Percentiles rank a stretch among this genome's conserved stretches.
phyloP scores from a whole-genome alignment of 2,888 invertebrate species.

The Pachydiplax longipennis region DNA sequence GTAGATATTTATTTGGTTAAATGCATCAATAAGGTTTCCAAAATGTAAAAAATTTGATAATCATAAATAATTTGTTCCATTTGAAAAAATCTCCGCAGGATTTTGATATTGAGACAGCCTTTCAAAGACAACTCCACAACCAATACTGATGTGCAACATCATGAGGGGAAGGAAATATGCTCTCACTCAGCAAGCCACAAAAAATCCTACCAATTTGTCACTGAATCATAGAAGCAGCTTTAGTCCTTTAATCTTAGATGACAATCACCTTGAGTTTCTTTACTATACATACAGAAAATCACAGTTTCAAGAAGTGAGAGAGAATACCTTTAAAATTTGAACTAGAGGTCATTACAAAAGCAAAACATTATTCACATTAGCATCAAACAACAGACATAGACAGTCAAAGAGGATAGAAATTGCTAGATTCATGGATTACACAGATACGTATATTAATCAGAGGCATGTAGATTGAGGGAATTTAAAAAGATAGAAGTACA shows the following conservation, averaged over 20 bases:
- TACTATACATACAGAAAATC: constrained; percentile 8
- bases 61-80: not conserved
- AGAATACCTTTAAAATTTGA: constrained; percentile 3
- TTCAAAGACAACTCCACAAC: not conserved
- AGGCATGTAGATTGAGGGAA: not conserved
- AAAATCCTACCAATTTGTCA: not conserved
- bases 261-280: not conserved
- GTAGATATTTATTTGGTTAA: not conserved
- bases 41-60: not conserved
- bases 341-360: constrained; percentile 14
- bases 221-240: not conserved
- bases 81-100: not conserved
- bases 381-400: not conserved
- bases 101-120: not conserved
- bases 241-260: not conserved
- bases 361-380: constrained; percentile 19
- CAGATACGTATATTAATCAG: constrained; percentile 16
- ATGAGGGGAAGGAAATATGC: constrained; percentile 1
- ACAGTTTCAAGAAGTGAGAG: not conserved
- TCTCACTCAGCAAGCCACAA: not conserved
- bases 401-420: not conserved
- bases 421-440: constrained; percentile 19
- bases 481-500: constrained; percentile 11
- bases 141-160: not conserved
- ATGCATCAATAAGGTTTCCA: not conserved